Evolutionary conservation across 2,797 vertebrate genomes (phyloP).

Genomic region (Falco novaeseelandiae): DNA sequence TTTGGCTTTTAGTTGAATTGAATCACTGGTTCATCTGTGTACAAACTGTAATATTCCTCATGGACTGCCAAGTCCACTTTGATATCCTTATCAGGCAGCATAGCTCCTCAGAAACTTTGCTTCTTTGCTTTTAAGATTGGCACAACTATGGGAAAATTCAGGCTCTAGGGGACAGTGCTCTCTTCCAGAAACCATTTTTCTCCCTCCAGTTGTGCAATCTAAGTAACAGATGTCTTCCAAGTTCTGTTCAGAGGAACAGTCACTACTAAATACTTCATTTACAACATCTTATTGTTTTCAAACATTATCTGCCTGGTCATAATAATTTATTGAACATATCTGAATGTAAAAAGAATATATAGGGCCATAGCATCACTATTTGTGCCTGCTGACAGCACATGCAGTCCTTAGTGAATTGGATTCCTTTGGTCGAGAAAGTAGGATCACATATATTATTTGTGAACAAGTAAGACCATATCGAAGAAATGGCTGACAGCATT

Average conservation of each 20-base stretch:
- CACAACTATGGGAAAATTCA: conserved; percentile 29
- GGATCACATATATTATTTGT: not conserved
- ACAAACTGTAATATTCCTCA: not conserved
- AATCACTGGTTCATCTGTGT: conserved; percentile 22
- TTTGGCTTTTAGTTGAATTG: conserved; percentile 29
- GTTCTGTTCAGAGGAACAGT: not conserved
- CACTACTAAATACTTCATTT: not conserved
- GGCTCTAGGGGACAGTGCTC: not conserved
- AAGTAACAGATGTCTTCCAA: not conserved
- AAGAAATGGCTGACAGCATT: not conserved
- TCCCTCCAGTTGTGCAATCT: not conserved
- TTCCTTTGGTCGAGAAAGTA: not conserved
- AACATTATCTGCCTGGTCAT: not conserved
- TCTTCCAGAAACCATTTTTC: conserved; percentile 1
- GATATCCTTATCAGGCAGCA: not conserved
- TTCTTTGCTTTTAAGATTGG: conserved; percentile 20
- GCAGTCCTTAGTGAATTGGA: not conserved
- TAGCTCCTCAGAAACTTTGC: conserved; percentile 43
- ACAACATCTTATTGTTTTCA: not conserved
- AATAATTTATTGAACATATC: not conserved
- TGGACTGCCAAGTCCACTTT: not conserved
- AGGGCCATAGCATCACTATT: not conserved
- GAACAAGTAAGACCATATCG: not conserved
- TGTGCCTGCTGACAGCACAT: not conserved
- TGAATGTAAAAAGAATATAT: not conserved